Conservation (phyloP, 2,797 vertebrate genomes). For the Microtus californicus region DNA sequence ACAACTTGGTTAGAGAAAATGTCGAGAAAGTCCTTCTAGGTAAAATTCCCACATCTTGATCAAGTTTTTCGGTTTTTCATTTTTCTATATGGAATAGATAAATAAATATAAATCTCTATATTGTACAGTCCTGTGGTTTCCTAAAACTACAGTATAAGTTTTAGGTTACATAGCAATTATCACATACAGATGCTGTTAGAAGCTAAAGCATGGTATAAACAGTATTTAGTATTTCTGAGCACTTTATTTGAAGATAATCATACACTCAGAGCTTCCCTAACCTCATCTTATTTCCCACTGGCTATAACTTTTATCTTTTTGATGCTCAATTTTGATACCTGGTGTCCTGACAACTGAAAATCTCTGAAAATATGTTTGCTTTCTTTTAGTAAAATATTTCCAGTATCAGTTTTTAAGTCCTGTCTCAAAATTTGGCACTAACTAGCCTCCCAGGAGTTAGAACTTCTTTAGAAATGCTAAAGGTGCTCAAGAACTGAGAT, state of each 20-base stretch:
- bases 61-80: conserved; percentile 16
- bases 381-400: conserved; percentile 39
- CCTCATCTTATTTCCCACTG: not conserved
- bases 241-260: not conserved
- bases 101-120: not conserved
- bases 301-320: not conserved
- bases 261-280: not conserved
- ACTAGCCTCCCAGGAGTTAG: not conserved
- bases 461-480: conserved; percentile 5
- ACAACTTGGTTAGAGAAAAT: not conserved
- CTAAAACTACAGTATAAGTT: not conserved
- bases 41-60: not conserved
- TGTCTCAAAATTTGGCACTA: not conserved
- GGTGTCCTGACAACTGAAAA: not conserved
- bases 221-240: not conserved
- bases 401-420: not conserved
- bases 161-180: not conserved
- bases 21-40: not conserved
- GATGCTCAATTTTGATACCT: not conserved
- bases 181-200: not conserved
- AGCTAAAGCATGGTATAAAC: not conserved
- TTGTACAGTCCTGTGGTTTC: not conserved
- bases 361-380: conserved; percentile 49
- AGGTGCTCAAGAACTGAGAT: not conserved
- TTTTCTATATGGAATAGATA: conserved; percentile 10